Evolutionary conservation across 37 sponge, comb jelly and placozoan species (phyloP).

Genomic region (Aphrocallistes beatrix): DNA sequence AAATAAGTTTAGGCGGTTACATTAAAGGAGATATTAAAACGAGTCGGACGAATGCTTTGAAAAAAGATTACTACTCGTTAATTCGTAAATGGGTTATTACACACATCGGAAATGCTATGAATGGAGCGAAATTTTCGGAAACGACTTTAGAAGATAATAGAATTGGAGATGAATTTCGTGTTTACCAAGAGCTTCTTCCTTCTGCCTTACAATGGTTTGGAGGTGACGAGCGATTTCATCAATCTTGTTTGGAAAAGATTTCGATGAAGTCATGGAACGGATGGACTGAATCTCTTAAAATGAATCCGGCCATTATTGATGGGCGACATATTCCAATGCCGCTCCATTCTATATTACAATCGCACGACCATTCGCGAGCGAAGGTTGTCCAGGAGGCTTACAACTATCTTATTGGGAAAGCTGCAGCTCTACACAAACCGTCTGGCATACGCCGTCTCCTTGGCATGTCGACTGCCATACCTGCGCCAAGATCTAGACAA

Average conservation of each 20-base stretch:
- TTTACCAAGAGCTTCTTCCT: not conserved
- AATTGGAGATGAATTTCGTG: not conserved
- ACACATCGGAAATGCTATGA: not conserved
- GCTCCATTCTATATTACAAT: not conserved
- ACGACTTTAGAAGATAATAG: not conserved
- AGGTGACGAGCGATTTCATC: not conserved
- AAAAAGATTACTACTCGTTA: not conserved
- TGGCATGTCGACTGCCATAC: not conserved
- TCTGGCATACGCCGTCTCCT: not conserved
- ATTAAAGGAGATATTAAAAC: not conserved
- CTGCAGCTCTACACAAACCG: not conserved
- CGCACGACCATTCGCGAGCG: not conserved
- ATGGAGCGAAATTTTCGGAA: not conserved
- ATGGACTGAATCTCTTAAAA: not conserved
- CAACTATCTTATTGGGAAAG: not conserved
- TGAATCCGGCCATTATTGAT: not conserved
- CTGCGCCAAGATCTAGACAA: not conserved
- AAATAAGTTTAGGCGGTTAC: not conserved
- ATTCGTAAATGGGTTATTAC: conserved; percentile 4
- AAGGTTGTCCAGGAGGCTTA: not conserved
- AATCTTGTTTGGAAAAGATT: not conserved
- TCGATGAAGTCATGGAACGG: not conserved
- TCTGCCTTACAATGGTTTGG: not conserved
- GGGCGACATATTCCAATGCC: not conserved
- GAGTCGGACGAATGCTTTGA: not conserved